Conservation (phyloP, 2,888 invertebrate genomes). For the Brachyopa scutellaris region DNA sequence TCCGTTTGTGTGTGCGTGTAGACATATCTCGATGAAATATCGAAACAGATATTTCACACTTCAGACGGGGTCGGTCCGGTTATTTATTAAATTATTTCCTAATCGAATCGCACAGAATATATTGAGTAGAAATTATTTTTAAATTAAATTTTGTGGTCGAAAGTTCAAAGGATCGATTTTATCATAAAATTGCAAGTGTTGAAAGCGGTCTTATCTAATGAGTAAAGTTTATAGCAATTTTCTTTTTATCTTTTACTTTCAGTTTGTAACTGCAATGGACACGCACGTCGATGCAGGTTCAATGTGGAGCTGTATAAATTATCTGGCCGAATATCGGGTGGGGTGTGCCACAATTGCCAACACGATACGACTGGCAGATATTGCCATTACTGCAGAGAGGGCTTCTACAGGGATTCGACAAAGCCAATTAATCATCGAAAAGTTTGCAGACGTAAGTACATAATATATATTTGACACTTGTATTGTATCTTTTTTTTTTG, state of each 20-base stretch:
- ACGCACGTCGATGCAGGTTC: conserved; percentile 97
- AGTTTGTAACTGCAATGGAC: conserved; percentile 99
- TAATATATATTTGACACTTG: too few relatives aligned
- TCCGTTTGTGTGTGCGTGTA: neutral
- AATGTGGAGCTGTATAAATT: conserved; percentile 99
- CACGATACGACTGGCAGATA: conserved; percentile 98
- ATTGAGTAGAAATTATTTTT: conserved; percentile 26
- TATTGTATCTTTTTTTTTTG: too few relatives aligned
- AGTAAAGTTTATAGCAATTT: conserved; percentile 46
- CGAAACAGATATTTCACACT: conserved; percentile 26
- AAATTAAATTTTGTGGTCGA: conserved; percentile 49
- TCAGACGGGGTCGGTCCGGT: neutral
- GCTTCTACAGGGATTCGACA: conserved; percentile 96
- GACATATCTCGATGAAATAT: neutral
- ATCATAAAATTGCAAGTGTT: neutral
- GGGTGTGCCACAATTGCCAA: conserved; percentile 97
- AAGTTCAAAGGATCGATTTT: neutral
- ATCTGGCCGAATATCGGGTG: conserved; percentile 96
- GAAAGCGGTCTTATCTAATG: conserved; percentile 12
- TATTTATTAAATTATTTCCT: conserved; percentile 57
- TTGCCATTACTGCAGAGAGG: conserved; percentile 99
- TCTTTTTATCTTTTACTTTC: conserved; percentile 80
- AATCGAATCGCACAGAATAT: conserved; percentile 50
- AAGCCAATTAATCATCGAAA: conserved; percentile 97
- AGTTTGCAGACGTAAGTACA: conserved; percentile 96